Evolutionary conservation across 1,140 invertebrate genomes (phyloP), one percentile per base, ranked within the genome.

Genomic region (Forficula auricularia): DNA sequence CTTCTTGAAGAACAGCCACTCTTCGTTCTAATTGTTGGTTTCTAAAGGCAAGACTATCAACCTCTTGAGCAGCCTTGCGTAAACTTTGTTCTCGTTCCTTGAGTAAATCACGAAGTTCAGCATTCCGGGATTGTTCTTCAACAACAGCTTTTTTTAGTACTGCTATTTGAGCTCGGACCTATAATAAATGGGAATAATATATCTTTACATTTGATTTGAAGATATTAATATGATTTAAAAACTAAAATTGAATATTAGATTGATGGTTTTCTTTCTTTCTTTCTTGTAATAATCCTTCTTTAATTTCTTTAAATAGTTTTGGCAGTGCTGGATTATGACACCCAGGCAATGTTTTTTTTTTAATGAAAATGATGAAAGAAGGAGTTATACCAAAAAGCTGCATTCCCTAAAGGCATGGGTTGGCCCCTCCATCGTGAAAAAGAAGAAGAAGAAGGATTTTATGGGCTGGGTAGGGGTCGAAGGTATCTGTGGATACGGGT

Each of bases 21-120:
- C 91, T 65, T 55, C 83, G 84, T 27, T 85, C 84, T 42, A 96
- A 61, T 58, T 96, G 91, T 50, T 90, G 83, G 64, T 96, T 96
- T 34, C 89, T 71, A 65, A 96, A 96, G 19, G 72, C 77, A 40
- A 96, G 60, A 50, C 87, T 91, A 57, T 96, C 91, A 48, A 90
- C 76, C 65, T 96, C 90, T 58, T 91, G 82, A 54, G 91, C 86
- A 22, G 77, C 73, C 63, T 88, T 85, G 8, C 91, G 68, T 30
- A 90, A 57, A 32, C 72, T 68, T 48, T 90, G 85, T 52, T 90
- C 87, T 54, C 76, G 79, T 45, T 81, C 79, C 55, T 85, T 85
- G 1, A 90, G 50, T 37, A 70, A 61, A 52, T 89, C 83, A 54
- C 78, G 66, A 2, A 83, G 57, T 43, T 79, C 74, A 16, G 67